phyloP scores from a whole-genome alignment of 2,113 vertebrate genomes.

The Clarias magur region DNA sequence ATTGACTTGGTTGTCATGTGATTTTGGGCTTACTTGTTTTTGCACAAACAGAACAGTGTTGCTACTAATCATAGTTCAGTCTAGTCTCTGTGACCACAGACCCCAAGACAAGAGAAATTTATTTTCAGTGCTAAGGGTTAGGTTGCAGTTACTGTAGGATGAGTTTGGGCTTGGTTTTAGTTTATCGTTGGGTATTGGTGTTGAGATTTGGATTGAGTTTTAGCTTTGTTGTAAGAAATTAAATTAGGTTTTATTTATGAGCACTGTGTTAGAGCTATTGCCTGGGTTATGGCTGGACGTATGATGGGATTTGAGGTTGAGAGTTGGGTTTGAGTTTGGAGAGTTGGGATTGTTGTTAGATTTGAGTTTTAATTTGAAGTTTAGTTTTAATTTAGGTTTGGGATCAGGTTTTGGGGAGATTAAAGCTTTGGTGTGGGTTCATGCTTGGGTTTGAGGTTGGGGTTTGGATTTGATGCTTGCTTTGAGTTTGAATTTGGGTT shows the following conservation, averaged over 20 bases:
- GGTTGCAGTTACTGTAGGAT: neutral
- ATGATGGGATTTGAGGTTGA: neutral
- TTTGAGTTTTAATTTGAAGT: neutral
- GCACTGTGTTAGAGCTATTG: neutral
- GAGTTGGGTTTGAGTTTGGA: neutral
- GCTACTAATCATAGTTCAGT: neutral
- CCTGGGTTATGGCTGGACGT: neutral
- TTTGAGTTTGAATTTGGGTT: neutral
- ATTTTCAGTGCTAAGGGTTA: neutral
- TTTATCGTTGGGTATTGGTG: neutral
- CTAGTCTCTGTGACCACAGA: neutral
- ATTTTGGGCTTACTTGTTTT: neutral
- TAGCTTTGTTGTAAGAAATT: neutral
- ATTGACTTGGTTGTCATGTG: neutral
- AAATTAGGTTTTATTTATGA: neutral
- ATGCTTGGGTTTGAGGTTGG: neutral
- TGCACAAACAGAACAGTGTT: neutral
- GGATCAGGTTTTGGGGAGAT: too few relatives aligned
- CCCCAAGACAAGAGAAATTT: neutral
- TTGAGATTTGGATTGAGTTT: too few relatives aligned
- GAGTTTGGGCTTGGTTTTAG: neutral
- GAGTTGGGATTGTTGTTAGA: neutral
- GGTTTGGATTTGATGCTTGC: neutral
- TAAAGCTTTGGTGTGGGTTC: neutral
- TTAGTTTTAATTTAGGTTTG: neutral